Percentiles rank a stretch among this genome's conserved stretches.
Evolutionary conservation across 2,888 invertebrate genomes (phyloP).

Genomic region (Cantharis flavilabris): DNA sequence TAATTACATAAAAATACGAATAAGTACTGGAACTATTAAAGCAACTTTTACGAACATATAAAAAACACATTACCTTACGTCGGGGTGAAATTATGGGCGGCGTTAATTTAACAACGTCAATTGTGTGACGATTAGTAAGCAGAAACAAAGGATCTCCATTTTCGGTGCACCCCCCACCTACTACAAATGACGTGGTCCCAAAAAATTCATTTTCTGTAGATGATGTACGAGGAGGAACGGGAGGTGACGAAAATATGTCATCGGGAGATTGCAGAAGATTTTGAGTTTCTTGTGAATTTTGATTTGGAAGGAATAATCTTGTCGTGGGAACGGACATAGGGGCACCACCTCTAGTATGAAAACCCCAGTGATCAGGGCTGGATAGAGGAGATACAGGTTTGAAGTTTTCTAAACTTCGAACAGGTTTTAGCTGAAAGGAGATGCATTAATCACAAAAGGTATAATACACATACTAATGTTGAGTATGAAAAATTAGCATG

Average conservation of each 20-base stretch:
- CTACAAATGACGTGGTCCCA: slow-evolving; percentile 53
- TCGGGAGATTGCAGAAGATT: slow-evolving; percentile 53
- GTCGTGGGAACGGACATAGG: slow-evolving; percentile 46
- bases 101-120: slow-evolving; percentile 56
- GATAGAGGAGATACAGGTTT: slow-evolving; percentile 47
- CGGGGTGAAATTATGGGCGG: slow-evolving; percentile 53
- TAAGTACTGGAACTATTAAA: not conserved
- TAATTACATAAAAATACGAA: not conserved
- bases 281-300: slow-evolving; percentile 46
- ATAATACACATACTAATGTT: not conserved
- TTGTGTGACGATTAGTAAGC: slow-evolving; percentile 54
- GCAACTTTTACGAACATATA: not conserved
- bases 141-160: slow-evolving; percentile 56
- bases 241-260: slow-evolving; percentile 52
- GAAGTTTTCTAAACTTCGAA: slow-evolving; percentile 65
- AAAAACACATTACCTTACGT: slow-evolving; percentile 49
- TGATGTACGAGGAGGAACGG: slow-evolving; percentile 42
- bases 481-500: not conserved
- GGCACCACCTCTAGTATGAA: slow-evolving; percentile 36
- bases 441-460: slow-evolving; percentile 1
- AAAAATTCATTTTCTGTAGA: slow-evolving; percentile 46
- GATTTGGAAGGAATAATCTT: slow-evolving; percentile 35
- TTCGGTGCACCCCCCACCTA: slow-evolving; percentile 55
- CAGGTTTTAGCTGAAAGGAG: slow-evolving; percentile 61
- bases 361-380: slow-evolving; percentile 49